Conservation (phyloP, 2,797 vertebrate genomes). For the Diglossa cyanea region DNA sequence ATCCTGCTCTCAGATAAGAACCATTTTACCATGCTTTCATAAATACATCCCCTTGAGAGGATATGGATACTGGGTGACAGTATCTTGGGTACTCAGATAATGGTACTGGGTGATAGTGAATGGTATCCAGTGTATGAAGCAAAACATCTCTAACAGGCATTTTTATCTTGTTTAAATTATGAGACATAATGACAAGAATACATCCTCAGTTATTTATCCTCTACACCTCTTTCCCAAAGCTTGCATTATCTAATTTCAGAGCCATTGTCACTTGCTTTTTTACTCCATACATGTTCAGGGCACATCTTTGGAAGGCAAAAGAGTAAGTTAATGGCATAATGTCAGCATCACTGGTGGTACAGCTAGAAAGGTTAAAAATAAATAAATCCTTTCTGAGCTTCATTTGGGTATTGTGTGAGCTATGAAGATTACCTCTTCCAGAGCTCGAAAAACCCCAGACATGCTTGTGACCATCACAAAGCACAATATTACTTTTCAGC, state of each 20-base stretch:
- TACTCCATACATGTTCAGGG: background rate
- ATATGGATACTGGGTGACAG: background rate
- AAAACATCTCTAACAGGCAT: background rate
- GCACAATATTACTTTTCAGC: background rate
- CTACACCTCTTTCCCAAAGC: background rate
- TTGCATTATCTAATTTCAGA: background rate
- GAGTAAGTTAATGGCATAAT: background rate
- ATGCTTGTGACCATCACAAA: background rate
- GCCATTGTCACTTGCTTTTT: background rate
- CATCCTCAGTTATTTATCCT: background rate
- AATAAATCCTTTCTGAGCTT: background rate
- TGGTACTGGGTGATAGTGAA: background rate
- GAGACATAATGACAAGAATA: background rate
- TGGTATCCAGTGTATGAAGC: background rate
- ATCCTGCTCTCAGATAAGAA: background rate
- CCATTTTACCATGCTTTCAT: background rate
- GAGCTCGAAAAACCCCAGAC: background rate
- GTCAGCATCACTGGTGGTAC: background rate
- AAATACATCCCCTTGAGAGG: background rate
- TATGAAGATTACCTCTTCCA: background rate
- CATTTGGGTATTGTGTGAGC: background rate
- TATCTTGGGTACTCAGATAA: background rate
- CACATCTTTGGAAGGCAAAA: background rate
- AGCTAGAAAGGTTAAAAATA: slow-evolving; percentile 4
- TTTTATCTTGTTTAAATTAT: background rate